Conservation (phyloP, 2,113 vertebrate genomes). For the Atherinomorus stipes region DNA sequence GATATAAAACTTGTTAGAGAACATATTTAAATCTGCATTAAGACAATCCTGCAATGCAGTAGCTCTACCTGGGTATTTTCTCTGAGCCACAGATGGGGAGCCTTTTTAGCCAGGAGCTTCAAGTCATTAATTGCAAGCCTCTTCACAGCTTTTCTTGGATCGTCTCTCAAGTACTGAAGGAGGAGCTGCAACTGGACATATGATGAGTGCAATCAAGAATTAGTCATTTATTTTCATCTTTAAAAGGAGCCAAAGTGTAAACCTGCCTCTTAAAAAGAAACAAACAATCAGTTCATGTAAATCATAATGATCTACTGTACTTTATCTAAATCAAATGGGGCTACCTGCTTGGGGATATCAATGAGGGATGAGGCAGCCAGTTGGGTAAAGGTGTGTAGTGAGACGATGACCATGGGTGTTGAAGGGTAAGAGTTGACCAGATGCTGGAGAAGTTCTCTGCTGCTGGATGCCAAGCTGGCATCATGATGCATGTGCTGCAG, state of each 20-base stretch:
- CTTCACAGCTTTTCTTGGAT: constrained; percentile 95
- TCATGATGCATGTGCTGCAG: constrained; percentile 99
- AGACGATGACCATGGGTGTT: constrained; percentile 95
- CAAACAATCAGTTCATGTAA: neutral
- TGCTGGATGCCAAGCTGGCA: constrained; percentile 92
- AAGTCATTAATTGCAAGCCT: constrained; percentile 93
- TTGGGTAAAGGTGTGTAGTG: constrained; percentile 95
- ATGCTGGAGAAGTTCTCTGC: constrained; percentile 93
- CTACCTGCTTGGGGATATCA: constrained; percentile 97
- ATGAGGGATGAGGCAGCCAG: constrained; percentile 95
- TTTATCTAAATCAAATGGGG: neutral
- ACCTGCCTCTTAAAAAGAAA: neutral
- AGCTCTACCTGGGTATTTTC: constrained; percentile 92
- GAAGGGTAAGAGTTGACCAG: constrained; percentile 94
- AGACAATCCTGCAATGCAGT: neutral
- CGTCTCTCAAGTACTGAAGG: constrained; percentile 93
- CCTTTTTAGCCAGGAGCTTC: constrained; percentile 93
- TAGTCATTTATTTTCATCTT: neutral
- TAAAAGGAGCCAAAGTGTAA: neutral
- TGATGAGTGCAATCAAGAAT: neutral
- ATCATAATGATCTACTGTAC: neutral
- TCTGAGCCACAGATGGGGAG: constrained; percentile 95
- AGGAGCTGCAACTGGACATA: constrained; percentile 90
- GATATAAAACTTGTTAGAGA: neutral
- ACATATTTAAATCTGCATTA: neutral